Conservation (phyloP, 2,888 invertebrate genomes). For the Unio pictorum region DNA sequence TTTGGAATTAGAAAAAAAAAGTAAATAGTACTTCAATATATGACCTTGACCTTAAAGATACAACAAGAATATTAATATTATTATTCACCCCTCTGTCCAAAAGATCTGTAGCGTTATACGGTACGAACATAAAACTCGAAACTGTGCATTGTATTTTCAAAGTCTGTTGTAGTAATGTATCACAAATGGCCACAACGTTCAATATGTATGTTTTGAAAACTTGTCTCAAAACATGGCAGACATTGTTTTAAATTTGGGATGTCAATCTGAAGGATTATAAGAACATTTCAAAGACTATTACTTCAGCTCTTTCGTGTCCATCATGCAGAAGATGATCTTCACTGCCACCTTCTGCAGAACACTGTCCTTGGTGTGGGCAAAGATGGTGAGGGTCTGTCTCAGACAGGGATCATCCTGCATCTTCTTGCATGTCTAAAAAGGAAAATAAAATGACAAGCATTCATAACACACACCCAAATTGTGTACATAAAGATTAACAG, state of each 20-base stretch:
- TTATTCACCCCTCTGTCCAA: background rate
- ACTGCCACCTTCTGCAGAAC: slow-evolving; percentile 65
- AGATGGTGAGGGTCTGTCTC: slow-evolving; percentile 53
- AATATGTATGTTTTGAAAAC: background rate
- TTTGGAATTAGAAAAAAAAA: too few relatives aligned
- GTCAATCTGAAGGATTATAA: background rate
- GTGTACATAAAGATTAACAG: background rate
- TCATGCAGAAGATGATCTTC: slow-evolving; percentile 63
- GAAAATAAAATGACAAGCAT: background rate
- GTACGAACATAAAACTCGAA: background rate
- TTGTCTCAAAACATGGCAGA: background rate
- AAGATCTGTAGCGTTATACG: background rate
- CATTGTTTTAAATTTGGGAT: background rate
- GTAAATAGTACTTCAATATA: too few relatives aligned
- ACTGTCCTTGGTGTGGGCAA: slow-evolving; percentile 55
- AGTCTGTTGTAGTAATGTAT: background rate
- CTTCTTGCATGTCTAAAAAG: slow-evolving; percentile 57
- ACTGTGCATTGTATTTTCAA: background rate
- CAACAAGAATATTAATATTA: background rate
- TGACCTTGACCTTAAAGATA: background rate
- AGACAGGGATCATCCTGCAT: slow-evolving; percentile 50
- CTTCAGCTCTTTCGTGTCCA: slow-evolving; percentile 58
- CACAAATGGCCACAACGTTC: background rate
- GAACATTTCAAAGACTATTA: slow-evolving; percentile 21
- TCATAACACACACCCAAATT: background rate